Base-by-base conservation (phyloP, 1,140 invertebrate genomes). In the Drosophila suzukii region DNA sequence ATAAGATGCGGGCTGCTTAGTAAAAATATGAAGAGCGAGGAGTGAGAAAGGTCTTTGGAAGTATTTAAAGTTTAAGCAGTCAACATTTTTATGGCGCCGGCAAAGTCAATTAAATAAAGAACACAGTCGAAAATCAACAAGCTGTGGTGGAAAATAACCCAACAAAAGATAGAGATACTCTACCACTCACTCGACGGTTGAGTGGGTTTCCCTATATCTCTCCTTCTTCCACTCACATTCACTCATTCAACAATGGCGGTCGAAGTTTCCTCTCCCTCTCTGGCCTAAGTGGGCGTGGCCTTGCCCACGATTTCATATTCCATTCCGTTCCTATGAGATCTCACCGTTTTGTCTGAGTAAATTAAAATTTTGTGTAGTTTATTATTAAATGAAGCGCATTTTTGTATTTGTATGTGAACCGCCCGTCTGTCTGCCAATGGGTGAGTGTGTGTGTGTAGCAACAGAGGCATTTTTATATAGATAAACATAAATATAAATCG, bases 381-480 rank as follows among this genome's bases (percentile, higher is more conserved):
- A 91, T 91, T 91, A 91, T 91, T 91, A 91, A 91, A 91, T 91
- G 85, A 90, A 91, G 90, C 85, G 88, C 83, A 91, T 70, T 89
- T 89, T 88, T 89, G 83, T 86, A 75, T 82, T 78, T 86, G 78
- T 88, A 67, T 86, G 81, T 41, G 74, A 44, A 58, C 44, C 53
- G 11, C 11, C 63, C 27, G 63, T 66, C 51, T 66, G 44, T 8
- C 36, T 54, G 63, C 38, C 34, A 27, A 3, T 34, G 39, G 53
- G 49, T 62, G 49, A 32, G 36, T 50, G n/a, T 53, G 46, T 63
- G 30, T 36, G 27, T 53, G 15, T 47, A 66, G 51, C 57, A 55
- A 41, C 71, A 75, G 59, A 55, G 75, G 49, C 56, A 72, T 72
- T 75, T 47, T 60, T 78, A 55, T 78, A 75, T 55, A 75, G 55